Evolutionary conservation across 92 coral and sea anemone genomes (phyloP).

Genomic region (Porites divaricata): DNA sequence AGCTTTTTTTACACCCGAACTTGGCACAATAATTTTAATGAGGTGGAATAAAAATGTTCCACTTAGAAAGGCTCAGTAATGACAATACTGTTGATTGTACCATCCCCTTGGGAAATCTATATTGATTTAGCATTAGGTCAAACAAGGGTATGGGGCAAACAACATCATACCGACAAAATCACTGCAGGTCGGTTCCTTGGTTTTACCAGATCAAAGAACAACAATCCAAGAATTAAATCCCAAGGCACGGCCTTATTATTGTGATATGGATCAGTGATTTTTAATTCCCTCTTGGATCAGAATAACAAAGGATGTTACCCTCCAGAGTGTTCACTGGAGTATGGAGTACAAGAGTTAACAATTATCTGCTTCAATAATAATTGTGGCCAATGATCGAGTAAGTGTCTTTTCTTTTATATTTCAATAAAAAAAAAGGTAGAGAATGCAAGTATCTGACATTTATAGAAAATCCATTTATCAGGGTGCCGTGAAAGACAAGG

Average conservation of each 20-base stretch:
- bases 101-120: conserved; percentile 10
- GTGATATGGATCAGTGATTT: conserved; percentile 29
- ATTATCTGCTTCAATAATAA: conserved; percentile 46
- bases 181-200: conserved; percentile 3
- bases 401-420: conserved; percentile 41
- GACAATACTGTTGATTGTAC: background rate
- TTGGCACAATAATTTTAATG: conserved; percentile 6
- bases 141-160: conserved; percentile 24
- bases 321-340: conserved; percentile 19
- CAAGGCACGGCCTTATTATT: background rate
- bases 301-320: conserved; percentile 33
- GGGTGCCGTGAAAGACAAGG: background rate
- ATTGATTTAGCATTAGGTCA: conserved; percentile 34
- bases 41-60: background rate
- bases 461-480: conserved; percentile 20
- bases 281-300: conserved; percentile 8
- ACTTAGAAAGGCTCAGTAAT: background rate
- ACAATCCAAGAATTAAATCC: conserved; percentile 15
- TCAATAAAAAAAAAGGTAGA: conserved; percentile 30
- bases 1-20: background rate
- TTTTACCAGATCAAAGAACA: conserved; percentile 10
- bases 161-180: conserved; percentile 26
- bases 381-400: conserved; percentile 34
- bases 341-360: conserved; percentile 29
- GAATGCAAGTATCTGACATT: conserved; percentile 3